These are phyloP conservation scores for Penelope pileata DNA, from an alignment of 2,113 vertebrate genomes.

Conservation along the genomic window DNA sequence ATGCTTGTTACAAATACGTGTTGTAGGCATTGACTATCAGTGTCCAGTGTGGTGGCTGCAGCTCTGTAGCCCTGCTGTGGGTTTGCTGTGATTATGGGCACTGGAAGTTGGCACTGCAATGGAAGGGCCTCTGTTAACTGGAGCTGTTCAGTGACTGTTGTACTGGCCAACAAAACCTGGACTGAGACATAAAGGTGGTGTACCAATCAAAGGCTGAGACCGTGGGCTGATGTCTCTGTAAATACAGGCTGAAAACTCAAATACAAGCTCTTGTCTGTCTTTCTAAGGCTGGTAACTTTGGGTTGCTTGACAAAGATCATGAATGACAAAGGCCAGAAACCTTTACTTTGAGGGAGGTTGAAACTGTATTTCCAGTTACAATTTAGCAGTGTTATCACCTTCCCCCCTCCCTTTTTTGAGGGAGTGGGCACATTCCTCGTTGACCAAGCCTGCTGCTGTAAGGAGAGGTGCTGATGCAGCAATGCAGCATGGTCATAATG, in stretches of 20 bases:
- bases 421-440: not conserved
- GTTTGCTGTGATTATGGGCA: not conserved
- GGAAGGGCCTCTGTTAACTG: not conserved
- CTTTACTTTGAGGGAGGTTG: not conserved
- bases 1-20: accelerated
- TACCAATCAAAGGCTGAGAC: not conserved
- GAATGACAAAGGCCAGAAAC: not conserved
- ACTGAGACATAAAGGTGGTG: not conserved
- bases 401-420: not conserved
- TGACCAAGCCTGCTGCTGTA: not conserved
- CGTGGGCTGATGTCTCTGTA: not conserved
- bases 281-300: not conserved
- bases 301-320: not conserved
- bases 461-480: not conserved
- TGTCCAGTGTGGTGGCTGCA: not conserved
- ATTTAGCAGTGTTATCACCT: not conserved
- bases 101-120: not conserved
- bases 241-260: not conserved
- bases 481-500: accelerated
- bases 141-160: not conserved
- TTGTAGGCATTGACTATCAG: not conserved
- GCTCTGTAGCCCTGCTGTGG: accelerated
- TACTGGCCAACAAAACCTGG: accelerated
- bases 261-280: not conserved
- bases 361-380: not conserved